Conservation (phyloP, 2,797 vertebrate genomes). For the Mus caroli region DNA sequence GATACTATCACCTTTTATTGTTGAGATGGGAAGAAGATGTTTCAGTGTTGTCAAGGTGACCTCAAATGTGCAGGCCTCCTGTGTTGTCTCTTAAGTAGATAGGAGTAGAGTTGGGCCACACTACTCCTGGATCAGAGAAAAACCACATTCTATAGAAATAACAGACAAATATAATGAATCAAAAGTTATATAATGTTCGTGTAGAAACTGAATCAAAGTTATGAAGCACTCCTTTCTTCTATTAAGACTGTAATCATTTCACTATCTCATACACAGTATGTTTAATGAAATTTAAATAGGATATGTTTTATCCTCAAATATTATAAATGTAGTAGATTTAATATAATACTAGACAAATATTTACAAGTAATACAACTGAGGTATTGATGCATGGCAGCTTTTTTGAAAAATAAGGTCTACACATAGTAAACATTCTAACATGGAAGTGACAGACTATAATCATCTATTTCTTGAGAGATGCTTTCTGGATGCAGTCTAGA, state of each 20-base stretch:
- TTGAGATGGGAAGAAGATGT: neutral
- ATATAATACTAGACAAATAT: neutral
- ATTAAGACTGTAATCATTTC: neutral
- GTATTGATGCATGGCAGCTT: neutral
- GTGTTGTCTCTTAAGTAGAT: neutral
- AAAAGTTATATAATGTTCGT: neutral
- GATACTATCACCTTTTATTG: neutral
- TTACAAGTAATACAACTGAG: neutral
- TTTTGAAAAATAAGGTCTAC: constrained; percentile 41
- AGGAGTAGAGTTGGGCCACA: neutral
- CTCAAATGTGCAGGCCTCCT: neutral
- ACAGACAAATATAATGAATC: neutral
- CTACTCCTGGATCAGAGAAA: neutral
- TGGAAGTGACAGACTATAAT: neutral
- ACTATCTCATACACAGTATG: neutral
- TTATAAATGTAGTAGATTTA: neutral
- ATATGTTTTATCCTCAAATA: neutral
- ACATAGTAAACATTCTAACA: neutral
- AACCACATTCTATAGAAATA: neutral
- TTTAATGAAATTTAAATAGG: neutral
- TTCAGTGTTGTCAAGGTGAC: neutral
- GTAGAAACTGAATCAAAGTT: neutral
- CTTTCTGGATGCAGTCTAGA: neutral
- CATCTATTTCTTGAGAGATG: neutral
- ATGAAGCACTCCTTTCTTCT: neutral